Base-by-base conservation (phyloP, 2,888 invertebrate genomes). In the Ptilodon capucinus region DNA sequence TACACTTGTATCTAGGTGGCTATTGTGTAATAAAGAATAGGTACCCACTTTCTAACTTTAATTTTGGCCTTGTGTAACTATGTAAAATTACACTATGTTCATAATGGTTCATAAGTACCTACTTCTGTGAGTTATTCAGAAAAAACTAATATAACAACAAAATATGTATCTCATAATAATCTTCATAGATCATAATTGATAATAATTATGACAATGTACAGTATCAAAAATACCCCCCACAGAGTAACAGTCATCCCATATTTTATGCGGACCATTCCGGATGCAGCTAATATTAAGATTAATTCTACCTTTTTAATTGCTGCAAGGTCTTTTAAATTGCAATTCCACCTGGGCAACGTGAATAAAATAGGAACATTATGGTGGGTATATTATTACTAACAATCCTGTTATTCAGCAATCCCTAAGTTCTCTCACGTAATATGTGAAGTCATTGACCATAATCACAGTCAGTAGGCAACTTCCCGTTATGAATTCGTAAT, bases 401-500 rank as follows among this genome's bases (percentile, higher is more conserved):
- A 13, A 38, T 19, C 1, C 38, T 38, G 13, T 49, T 14, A 39
- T 44, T 68, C 66, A 67, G 53, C 51, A 54, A 58, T 52, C 56
- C 62, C 67, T 76, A 76, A 79, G 79, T 79, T 78, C 77, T 61
- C 69, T 60, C 63, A 66, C 68, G 67, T 64, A 71, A 64, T 62
- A 70, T 56, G 44, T 55, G 52, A 70, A 84, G 89, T 87, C 89
- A 85, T 76, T 86, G 86, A 85, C 87, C 87, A 87, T 76, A 74
- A 74, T 70, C 64, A 68, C 69, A 64, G 66, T 56, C 51, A 45
- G 69, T 66, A 72, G 64, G 67, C 68, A 51, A 79, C 85, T 86
- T 89, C 89, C 90, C 86, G 88, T 86, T 88, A 86, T 72, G 76
- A 85, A 82, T 84, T 79, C 73, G 73, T 71, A 70, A 74, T 64